Evolutionary conservation across 1,140 invertebrate species (phyloP), one percentile per base, ranked within the genome.

Genomic region (Colletes gigas): DNA sequence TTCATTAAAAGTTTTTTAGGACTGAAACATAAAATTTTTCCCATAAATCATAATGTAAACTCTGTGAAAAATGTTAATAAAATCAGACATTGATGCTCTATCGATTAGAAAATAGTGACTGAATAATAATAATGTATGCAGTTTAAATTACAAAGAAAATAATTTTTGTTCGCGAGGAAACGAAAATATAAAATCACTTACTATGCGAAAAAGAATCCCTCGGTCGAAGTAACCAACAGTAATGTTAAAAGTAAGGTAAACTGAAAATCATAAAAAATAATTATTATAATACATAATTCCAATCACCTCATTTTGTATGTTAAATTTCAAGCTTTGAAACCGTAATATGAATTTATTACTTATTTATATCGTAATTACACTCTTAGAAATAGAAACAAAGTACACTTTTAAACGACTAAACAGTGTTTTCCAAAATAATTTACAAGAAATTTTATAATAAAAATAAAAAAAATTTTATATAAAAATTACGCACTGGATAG

Each of bases 141-240:
- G 1, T 54, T 41, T 70, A 47, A 66, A 17, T 81, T n/a, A 41
- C 60, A 10, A 47, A 15, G 0, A 66, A 14, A 21, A 17, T 17
- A 2, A 63, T n/a, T 12, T 52, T 17, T n/a, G 17, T 19, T 0
- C 8, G 8, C 2, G 7, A 10, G 0, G 65, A 76, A 4, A 21
- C 4, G n/a, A 69, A 70, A 39, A 68, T 65, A 15, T 10, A 62
- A 74, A 21, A 19, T 17, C 4, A 81, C 84, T 85, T 71, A 85
- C 84, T 66, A 81, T 19, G 77, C 59, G 3, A 85, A 70, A 44
- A 85, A 84, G 30, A 82, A 82, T 78, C 83, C 84, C 55, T 85
- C 78, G 1, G 78, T 55, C 10, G 50, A 5, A 17, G 72, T 57
- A 63, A 41, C 62, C 47, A 70, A 12, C 9, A 85, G n/a, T 66